Evolutionary conservation across 2,113 vertebrate genomes (phyloP), one percentile per base, ranked within the genome.

Genomic region (Lichenostomus cassidix): DNA sequence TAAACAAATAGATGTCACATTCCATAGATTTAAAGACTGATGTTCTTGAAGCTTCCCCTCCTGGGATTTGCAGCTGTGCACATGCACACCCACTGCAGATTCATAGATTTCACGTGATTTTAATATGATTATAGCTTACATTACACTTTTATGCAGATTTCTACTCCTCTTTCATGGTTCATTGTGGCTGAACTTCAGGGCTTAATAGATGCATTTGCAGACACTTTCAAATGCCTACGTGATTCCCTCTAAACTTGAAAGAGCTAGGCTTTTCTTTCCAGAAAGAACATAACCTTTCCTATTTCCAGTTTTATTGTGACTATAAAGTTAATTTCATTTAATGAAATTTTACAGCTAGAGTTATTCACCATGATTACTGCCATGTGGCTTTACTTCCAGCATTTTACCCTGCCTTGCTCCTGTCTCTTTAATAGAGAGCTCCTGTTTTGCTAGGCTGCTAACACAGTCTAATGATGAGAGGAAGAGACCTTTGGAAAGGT

Each of bases 301-400:
- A 64, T 89, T 94, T 84, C 58, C 52, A 77, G 28, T 93, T 97
- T 95, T 95, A 96, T 83, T 79, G 89, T 88, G 78, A 84, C 90
- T 62, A 53, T 95, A 97, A 96, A 96, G 83, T 95, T 96, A 94
- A 95, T 97, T 95, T 93, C 63, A 83, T 89, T 95, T 92, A 96
- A 95, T 94, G 92, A 93, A 96, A 95, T 92, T 92, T 92, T 96
- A 94, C 73, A 90, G 64, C 59, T 65, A 87, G 75, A 92, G 71
- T 94, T 97, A 96, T 90, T 94, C 65, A 87, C 87, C 62, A 46
- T 59, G 65, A 84, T 83, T 95, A 90, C 82, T 94, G 53, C 79
- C 80, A 65, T 84, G 69, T 85, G 77, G 24, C 37, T 94, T 91
- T 87, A 79, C 73, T 90, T 82, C 52, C 86, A 95, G 76, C 64